A percentile compares a stretch with the other conserved stretches of the same genome.
Evolutionary conservation across 1,140 invertebrate genomes (phyloP).

Genomic region (Bombus haemorrhoidalis): DNA sequence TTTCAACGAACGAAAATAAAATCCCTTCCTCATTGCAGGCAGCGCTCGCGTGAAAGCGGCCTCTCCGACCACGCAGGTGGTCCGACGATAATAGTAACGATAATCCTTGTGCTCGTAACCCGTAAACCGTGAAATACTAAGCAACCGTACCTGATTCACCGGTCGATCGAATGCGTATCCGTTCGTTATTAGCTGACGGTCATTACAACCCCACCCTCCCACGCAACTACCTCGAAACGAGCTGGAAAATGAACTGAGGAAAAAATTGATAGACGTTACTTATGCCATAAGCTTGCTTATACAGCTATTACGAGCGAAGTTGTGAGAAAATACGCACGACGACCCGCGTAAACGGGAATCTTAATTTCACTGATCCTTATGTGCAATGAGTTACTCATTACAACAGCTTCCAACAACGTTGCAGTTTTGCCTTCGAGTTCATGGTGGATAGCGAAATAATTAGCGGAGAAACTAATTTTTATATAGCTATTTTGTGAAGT

Average conservation of each 20-base stretch:
- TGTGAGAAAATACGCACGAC: not conserved
- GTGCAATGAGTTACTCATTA: not conserved
- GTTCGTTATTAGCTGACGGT: conserved; percentile 39
- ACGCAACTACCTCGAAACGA: not conserved
- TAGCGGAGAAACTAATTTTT: too few species aligned
- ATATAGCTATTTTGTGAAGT: too few species aligned
- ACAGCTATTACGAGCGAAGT: conserved; percentile 16
- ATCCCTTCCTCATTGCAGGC: conserved; percentile 33
- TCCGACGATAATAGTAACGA: conserved; percentile 50
- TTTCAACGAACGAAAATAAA: conserved; percentile 27
- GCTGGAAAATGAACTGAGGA: not conserved
- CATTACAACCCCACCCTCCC: conserved; percentile 30
- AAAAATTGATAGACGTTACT: conserved; percentile 31
- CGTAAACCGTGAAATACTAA: conserved; percentile 61
- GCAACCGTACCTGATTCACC: conserved; percentile 49
- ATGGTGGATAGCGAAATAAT: too few species aligned
- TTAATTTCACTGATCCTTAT: conserved; percentile 10
- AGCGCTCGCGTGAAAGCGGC: conserved; percentile 3
- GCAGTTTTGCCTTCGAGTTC: not conserved
- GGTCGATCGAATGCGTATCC: conserved; percentile 49
- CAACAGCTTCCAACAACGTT: not conserved
- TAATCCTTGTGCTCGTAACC: conserved; percentile 47
- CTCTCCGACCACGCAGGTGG: conserved; percentile 47
- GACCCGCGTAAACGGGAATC: not conserved
- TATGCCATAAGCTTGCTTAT: conserved; percentile 19